phyloP scores from a whole-genome alignment of 2,113 vertebrate species.

The Nesoenas mayeri region DNA sequence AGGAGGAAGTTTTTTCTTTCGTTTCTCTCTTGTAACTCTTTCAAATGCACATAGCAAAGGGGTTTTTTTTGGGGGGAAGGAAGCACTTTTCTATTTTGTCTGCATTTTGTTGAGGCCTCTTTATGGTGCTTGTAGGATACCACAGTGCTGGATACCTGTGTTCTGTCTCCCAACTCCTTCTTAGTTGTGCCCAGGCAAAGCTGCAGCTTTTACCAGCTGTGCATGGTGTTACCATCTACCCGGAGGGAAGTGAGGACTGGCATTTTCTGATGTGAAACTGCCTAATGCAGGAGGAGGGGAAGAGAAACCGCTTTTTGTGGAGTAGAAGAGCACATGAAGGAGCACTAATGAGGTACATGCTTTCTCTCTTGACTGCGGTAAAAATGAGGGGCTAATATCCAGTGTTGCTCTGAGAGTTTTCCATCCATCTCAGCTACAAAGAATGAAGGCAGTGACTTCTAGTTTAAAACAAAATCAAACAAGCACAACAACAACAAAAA shows the following conservation, averaged over 20 bases:
- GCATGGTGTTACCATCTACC: background rate
- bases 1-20: background rate
- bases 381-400: background rate
- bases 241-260: background rate
- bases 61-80: background rate
- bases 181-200: background rate
- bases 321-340: background rate
- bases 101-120: background rate
- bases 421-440: background rate
- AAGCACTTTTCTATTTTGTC: background rate
- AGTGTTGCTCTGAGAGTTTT: background rate
- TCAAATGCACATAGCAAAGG: background rate
- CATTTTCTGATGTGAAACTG: background rate
- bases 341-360: background rate
- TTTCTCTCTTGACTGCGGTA: background rate
- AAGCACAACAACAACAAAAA: background rate
- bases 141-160: background rate
- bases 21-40: background rate
- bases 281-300: background rate
- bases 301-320: background rate
- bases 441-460: accelerated
- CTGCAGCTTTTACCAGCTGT: background rate
- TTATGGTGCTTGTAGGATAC: background rate
- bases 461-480: background rate
- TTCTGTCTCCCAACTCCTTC: background rate